Base-by-base conservation (phyloP, 2,888 invertebrate genomes). In the Hirtodrosophila trivittata region DNA sequence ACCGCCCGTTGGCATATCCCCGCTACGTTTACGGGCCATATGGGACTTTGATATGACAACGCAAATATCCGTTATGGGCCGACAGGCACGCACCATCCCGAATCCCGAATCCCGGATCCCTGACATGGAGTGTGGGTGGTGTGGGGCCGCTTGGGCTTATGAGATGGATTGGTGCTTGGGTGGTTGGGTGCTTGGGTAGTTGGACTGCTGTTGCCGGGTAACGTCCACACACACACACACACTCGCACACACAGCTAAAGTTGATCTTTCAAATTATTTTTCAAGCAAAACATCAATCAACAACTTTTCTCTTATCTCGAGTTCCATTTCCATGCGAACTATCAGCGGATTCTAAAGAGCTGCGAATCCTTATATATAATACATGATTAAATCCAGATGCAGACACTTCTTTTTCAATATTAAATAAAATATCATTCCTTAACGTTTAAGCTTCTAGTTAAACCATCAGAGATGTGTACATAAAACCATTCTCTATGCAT, bases 11-110 rank as follows among this genome's bases (percentile, higher is more conserved):
- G 21, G 21, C 37, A 5, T 52, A 25, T 28, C 30, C 38, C 33
- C 21, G 16, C 28, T 51, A 30, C 82, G 77, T 88, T 88, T 89
- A 90, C 89, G 87, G 88, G 87, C 86, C 89, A 90, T 89, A 89
- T 90, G 90, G 89, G 90, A 89, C 87, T 88, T 82, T 88, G 89
- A 88, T 89, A 87, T 88, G 89, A 88, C 88, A 89, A 85, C 86
- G 87, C 87, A 89, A 89, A 82, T 82, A 85, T 82, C 82, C 82
- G 87, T 75, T 82, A 70, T 85, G 87, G 80, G 67, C 69, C 86
- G 66, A 72, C 67, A 69, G 67, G 73, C 80, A 81, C 86, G 84
- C 84, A 86, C 81, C 81, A 68, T 55, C 33, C 54, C 63, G 69
- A 63, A 63, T 68, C n/a, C n/a, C n/a, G n/a, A n/a, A 68, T 55